A percentile compares a stretch with the other conserved stretches of the same genome.
phyloP scores from a whole-genome alignment of 2,797 vertebrate species.

The Myripristis murdjan region DNA sequence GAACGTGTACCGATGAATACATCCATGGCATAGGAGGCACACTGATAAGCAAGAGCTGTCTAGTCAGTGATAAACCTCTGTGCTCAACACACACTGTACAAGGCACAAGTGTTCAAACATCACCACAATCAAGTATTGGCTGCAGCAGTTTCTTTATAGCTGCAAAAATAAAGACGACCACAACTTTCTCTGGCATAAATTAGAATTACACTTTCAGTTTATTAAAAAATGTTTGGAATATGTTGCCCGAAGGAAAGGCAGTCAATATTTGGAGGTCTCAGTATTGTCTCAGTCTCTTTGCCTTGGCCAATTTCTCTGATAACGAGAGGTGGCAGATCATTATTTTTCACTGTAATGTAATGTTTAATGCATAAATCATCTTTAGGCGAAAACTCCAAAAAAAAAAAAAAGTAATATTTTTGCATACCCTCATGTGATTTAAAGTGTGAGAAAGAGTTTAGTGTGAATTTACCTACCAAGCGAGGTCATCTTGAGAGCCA shows the following conservation, averaged over 20 bases:
- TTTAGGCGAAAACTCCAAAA: neutral
- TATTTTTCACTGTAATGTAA: constrained; percentile 4
- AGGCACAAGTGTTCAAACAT: constrained; percentile 1
- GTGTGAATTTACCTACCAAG: neutral
- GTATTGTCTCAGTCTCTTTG: too few species aligned
- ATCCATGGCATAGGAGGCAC: neutral
- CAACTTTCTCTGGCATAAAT: neutral
- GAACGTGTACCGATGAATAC: constrained; percentile 17
- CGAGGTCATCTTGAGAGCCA: neutral
- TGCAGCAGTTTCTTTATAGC: neutral
- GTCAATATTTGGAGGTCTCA: too few species aligned
- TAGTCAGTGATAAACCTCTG: neutral
- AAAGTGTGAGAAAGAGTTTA: neutral
- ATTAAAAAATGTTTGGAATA: too few species aligned
- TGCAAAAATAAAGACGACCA: neutral
- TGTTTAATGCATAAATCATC: constrained; percentile 15
- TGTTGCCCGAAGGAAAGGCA: too few species aligned
- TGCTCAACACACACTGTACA: too few species aligned
- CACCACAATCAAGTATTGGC: neutral
- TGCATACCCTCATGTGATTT: neutral
- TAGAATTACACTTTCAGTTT: neutral
- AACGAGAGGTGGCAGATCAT: constrained; percentile 8
- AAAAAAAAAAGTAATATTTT: neutral
- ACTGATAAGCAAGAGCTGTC: constrained; percentile 11
- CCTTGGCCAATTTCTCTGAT: too few species aligned